These are phyloP conservation scores for Lithobates pipiens DNA, from an alignment of 2,797 vertebrate species.

Conservation along the genomic window DNA sequence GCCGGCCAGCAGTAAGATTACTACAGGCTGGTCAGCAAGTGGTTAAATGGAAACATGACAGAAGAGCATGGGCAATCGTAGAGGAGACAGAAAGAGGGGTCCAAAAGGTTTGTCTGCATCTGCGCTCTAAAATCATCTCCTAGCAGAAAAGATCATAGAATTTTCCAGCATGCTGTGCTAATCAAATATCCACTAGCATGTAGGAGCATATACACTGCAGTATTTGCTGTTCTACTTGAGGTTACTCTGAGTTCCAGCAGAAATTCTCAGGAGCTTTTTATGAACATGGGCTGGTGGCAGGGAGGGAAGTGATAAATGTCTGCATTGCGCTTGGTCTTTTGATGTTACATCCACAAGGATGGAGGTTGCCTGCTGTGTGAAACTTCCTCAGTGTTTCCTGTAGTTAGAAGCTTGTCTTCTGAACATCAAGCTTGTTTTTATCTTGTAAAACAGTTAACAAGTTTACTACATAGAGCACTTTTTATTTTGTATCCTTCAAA, in stretches of 20 bases:
- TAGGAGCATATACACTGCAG: not conserved
- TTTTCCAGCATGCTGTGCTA: too few species aligned
- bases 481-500: conserved; percentile 27
- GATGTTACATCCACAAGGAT: conserved; percentile 18
- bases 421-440: conserved; percentile 5
- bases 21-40: too few species aligned
- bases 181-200: not conserved
- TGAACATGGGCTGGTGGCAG: conserved; percentile 7
- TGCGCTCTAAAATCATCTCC: too few species aligned
- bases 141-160: too few species aligned
- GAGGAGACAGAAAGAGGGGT: too few species aligned
- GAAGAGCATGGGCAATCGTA: too few species aligned
- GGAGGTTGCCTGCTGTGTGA: conserved; percentile 33
- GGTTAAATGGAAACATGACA: too few species aligned
- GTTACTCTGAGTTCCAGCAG: not conserved
- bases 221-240: not conserved
- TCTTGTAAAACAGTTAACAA: conserved; percentile 5
- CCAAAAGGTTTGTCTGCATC: too few species aligned
- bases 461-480: not conserved
- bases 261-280: conserved; percentile 5
- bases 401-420: conserved; percentile 10
- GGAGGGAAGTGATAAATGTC: conserved; percentile 31
- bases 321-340: conserved; percentile 25
- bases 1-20: too few species aligned
- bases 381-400: conserved; percentile 25